Conservation (phyloP, 2,888 invertebrate species). For the Cerceris rybyensis region DNA sequence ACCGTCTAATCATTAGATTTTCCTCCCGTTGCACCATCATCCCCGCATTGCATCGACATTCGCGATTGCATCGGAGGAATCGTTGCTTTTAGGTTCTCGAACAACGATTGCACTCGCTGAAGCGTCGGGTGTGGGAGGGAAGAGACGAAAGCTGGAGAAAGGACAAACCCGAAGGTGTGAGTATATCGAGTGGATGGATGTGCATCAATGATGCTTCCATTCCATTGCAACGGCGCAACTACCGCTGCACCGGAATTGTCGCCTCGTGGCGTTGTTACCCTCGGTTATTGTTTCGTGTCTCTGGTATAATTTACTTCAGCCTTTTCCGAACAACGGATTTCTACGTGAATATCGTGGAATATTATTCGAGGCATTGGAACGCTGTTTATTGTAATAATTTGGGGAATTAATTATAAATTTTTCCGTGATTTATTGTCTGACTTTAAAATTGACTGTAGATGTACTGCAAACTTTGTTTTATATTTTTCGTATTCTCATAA, state of each 20-base stretch:
- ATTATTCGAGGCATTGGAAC: too few relatives aligned
- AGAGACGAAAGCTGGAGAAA: constrained; percentile 1
- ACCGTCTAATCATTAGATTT: not conserved
- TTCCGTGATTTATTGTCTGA: too few relatives aligned
- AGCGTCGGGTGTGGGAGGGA: not conserved
- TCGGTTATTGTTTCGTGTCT: constrained; percentile 7
- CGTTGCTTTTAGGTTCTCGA: constrained; percentile 1
- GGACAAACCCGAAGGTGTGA: not conserved
- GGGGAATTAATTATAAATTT: too few relatives aligned
- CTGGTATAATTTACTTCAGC: not conserved
- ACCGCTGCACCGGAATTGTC: constrained; percentile 11
- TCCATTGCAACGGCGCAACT: constrained; percentile 7
- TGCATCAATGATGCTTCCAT: constrained; percentile 10
- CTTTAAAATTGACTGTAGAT: too few relatives aligned
- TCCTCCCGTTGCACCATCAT: not conserved
- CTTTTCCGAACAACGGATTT: not conserved
- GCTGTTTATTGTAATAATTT: too few relatives aligned
- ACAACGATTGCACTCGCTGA: not conserved
- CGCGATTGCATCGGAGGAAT: not conserved
- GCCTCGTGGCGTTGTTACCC: constrained; percentile 8
- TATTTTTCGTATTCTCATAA: too few relatives aligned
- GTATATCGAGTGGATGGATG: not conserved
- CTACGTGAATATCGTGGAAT: not conserved
- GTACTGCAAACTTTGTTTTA: too few relatives aligned
- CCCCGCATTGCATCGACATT: not conserved